A percentile compares a stretch with the other conserved stretches of the same genome.
phyloP scores from a whole-genome alignment of 2,797 vertebrate genomes.

The Ficedula albicollis region DNA sequence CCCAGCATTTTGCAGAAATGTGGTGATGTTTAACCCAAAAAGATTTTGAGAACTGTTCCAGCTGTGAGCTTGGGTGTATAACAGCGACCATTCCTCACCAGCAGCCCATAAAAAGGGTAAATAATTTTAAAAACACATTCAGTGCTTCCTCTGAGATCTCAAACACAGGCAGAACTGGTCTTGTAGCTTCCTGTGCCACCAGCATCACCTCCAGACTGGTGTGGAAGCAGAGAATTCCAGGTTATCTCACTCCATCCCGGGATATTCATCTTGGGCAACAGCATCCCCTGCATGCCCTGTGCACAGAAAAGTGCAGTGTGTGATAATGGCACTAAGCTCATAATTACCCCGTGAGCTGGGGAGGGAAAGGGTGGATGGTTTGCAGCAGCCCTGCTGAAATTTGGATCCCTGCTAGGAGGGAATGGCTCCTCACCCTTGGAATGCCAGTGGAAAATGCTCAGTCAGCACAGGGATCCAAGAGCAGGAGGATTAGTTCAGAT shows the following conservation, averaged over 20 bases:
- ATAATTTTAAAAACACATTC: background rate
- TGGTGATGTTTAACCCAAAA: background rate
- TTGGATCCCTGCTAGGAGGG: background rate
- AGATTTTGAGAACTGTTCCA: background rate
- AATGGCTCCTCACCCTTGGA: background rate
- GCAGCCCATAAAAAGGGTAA: background rate
- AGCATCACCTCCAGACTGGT: background rate
- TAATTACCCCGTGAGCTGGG: background rate
- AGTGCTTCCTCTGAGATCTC: background rate
- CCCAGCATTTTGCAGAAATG: background rate
- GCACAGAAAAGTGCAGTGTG: background rate
- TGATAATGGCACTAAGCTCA: constrained; percentile 30
- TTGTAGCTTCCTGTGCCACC: background rate
- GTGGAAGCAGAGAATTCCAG: background rate
- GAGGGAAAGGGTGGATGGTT: constrained; percentile 29
- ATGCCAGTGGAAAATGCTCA: background rate
- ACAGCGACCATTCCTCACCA: background rate
- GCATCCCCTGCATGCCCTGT: background rate
- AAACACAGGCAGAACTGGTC: constrained; percentile 10
- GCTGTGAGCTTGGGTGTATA: background rate
- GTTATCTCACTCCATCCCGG: background rate
- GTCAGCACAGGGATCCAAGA: background rate
- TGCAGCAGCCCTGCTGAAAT: constrained; percentile 13
- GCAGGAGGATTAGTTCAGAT: background rate
- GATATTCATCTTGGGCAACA: background rate